Evolutionary conservation across 2,113 vertebrate genomes (phyloP).

Genomic region (Epinephelus lanceolatus): DNA sequence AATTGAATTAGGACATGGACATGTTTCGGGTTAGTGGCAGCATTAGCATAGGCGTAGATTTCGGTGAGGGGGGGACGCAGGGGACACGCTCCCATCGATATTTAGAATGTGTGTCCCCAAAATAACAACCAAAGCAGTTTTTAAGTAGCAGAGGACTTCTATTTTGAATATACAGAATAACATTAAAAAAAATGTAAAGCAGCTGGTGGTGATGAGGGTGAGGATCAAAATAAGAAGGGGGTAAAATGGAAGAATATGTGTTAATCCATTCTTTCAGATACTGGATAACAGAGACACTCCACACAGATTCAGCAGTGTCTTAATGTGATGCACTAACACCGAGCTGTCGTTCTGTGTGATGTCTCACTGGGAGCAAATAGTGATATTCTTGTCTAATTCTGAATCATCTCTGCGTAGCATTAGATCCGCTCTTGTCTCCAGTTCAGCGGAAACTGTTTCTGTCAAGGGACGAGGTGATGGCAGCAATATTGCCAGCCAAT

Average conservation of each 20-base stretch:
- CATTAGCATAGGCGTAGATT: too few species aligned
- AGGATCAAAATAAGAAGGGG: neutral
- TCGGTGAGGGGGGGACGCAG: too few species aligned
- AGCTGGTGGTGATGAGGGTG: neutral
- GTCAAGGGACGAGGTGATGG: constrained; percentile 1
- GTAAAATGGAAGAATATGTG: neutral
- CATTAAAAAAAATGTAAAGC: neutral
- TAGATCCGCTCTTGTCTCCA: neutral
- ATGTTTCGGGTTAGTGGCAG: too few species aligned
- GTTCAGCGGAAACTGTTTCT: constrained; percentile 13
- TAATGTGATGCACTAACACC: constrained; percentile 40
- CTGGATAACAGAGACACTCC: neutral
- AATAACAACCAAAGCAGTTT: too few species aligned
- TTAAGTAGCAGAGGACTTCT: too few species aligned
- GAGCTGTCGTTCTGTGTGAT: constrained; percentile 11
- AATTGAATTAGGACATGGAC: too few species aligned
- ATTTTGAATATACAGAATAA: neutral
- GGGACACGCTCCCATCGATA: too few species aligned
- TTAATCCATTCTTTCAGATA: neutral
- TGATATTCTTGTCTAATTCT: constrained; percentile 34
- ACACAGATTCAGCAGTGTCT: constrained; percentile 1
- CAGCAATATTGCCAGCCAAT: constrained; percentile 32
- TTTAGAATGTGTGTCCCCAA: too few species aligned
- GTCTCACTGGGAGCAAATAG: constrained; percentile 40
- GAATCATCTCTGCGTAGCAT: constrained; percentile 23